Base-by-base conservation (phyloP, 2,797 vertebrate genomes). In the Notolabrus celidotus region DNA sequence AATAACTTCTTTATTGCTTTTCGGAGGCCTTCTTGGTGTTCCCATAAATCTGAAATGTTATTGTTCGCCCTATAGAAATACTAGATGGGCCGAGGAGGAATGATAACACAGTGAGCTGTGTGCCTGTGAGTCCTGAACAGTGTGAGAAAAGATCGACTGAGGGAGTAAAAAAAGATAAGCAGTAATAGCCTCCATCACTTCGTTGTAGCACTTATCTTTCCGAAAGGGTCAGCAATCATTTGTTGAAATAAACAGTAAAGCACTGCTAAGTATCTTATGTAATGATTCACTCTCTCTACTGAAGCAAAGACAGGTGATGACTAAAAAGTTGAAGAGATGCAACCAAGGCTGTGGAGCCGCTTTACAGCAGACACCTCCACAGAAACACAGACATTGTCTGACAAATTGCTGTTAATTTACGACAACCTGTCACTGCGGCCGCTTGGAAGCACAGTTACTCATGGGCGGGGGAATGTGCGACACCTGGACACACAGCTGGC, bases 1-100 rank as follows among this genome's bases (percentile, higher is more conserved):
- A 92, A 94, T 93, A 92, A 91, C 86, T 90, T 83, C 81, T 92
- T 92, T 94, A 93, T 93, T 93, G 92, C 93, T 91, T 94, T 89
- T 90, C 53, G 8, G 76, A 90, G 79, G 86, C 85, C 83, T 87
- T 80, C 76, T 67, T 46, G 70, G 73, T 68, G 72, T 80, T 86
- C 78, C 82, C 81, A 92, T 93, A 87, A 92, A 93, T 92, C 80
- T 84, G 52, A 84, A 80, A 86, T 73, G 82, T 81, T 88, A 80
- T 86, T 83, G 75, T 88, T 81, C 79, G 86, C 74, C 70, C 80
- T 84, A 77, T 64, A 82, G 81, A 88, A 84, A 84, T 50, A 53
- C 54, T 58, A 25, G 22, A 67, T 25, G 62, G 56, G 29, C 50
- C 52, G 65, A 60, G 45, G 33, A 67, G 63, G 60, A 80, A 74